These are phyloP conservation scores for Harpalus rufipes DNA, from an alignment of 2,888 invertebrate species.

Conservation along the genomic window DNA sequence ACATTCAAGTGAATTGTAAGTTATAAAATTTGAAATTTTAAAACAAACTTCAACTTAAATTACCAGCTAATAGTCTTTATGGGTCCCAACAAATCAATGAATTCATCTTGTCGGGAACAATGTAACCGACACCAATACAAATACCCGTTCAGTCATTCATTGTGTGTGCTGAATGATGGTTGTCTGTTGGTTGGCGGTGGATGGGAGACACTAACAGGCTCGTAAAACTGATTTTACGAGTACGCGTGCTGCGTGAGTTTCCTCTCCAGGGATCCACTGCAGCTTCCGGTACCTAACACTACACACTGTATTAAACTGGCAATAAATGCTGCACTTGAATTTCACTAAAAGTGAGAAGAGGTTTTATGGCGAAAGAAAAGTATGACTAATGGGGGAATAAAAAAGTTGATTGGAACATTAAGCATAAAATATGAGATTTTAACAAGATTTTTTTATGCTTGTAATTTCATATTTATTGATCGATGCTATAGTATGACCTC, in stretches of 20 bases:
- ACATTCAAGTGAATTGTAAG: no score
- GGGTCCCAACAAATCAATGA: neutral
- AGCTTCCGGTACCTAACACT: constrained; percentile 10
- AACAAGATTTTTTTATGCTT: neutral
- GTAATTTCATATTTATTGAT: no score
- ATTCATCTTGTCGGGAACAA: neutral
- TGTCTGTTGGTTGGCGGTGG: neutral
- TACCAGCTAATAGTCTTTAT: neutral
- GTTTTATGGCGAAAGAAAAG: neutral
- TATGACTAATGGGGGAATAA: neutral
- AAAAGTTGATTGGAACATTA: neutral
- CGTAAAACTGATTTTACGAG: constrained; percentile 56
- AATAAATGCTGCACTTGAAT: constrained; percentile 10
- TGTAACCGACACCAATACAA: constrained; percentile 5
- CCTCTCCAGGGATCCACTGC: constrained; percentile 43
- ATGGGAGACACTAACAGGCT: constrained; percentile 52
- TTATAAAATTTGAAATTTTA: no score
- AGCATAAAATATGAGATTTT: neutral
- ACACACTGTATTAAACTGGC: neutral
- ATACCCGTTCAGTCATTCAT: neutral
- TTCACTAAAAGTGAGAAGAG: constrained; percentile 16
- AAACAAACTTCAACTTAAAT: neutral
- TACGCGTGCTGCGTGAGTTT: constrained; percentile 36
- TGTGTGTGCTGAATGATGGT: neutral
- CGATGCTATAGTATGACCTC: neutral